Conservation (phyloP, 2,888 invertebrate species). For the Mythimna albipuncta region DNA sequence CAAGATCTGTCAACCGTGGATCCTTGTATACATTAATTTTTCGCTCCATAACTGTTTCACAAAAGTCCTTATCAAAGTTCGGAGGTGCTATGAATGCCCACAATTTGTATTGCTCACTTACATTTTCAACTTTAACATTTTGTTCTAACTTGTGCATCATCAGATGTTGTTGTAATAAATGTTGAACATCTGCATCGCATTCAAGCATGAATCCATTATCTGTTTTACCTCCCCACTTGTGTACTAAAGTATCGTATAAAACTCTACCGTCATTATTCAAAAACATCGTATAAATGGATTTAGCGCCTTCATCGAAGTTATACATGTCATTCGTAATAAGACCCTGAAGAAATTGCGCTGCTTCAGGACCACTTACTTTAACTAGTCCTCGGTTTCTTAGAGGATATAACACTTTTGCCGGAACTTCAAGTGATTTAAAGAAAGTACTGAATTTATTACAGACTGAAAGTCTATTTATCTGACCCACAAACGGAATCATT, state of each 20-base stretch:
- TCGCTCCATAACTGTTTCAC: constrained; percentile 48
- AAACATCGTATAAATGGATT: constrained; percentile 95
- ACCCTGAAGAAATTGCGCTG: constrained; percentile 95
- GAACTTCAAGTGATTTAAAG: constrained; percentile 65
- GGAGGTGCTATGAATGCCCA: constrained; percentile 89
- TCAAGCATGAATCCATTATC: constrained; percentile 93
- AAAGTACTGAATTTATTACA: constrained; percentile 70
- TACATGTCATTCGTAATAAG: constrained; percentile 98
- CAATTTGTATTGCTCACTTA: constrained; percentile 90
- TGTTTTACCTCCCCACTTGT: constrained; percentile 89
- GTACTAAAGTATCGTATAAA: constrained; percentile 95
- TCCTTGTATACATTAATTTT: constrained; percentile 89
- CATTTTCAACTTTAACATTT: constrained; percentile 93
- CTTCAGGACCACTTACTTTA: constrained; percentile 80
- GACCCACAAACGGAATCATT: constrained; percentile 70
- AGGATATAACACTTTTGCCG: constrained; percentile 76
- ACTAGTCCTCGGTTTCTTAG: constrained; percentile 79
- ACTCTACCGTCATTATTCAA: constrained; percentile 96
- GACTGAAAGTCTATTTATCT: constrained; percentile 82
- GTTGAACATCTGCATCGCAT: constrained; percentile 92
- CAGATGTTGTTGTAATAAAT: constrained; percentile 93
- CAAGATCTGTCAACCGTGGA: constrained; percentile 92
- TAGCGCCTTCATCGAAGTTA: constrained; percentile 92
- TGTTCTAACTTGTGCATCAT: constrained; percentile 94
- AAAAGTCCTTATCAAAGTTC: constrained; percentile 58